Evolutionary conservation across 2,113 vertebrate genomes (phyloP), one percentile per base, ranked within the genome.

Genomic region (Cromileptes altivelis): DNA sequence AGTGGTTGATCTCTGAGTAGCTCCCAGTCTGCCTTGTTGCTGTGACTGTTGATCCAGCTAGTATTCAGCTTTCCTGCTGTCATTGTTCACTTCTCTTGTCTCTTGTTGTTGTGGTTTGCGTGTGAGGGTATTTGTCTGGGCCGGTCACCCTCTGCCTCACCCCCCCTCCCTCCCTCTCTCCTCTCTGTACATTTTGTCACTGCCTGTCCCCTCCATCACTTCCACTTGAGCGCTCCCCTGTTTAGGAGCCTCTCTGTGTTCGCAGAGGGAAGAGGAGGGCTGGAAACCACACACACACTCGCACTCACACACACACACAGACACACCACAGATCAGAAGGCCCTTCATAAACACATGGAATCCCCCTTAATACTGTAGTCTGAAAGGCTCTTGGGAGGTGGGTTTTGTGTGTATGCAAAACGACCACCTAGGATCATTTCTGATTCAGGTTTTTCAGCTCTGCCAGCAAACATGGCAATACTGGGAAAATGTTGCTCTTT

Each of bases 141-240:
- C 93, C 6, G 37, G 78, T 81, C 74, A 83, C 87, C 87, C 83
- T 78, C 84, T 81, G 60, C 71, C 87, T 86, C 70, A 80, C 81
- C 81, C 91, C 80, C 77, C 84, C 81, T 67, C 23, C 53, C 49
- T n/a, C 17, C 37, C 21, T 60, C 65, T 75, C 75, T 80, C 72
- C 71, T 82, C 93, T 91, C 89, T 91, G 93, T 92, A 92, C 83
- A 91, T 92, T 91, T 92, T 91, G 85, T 93, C 89, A 91, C 89
- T 82, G 86, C 81, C 82, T 93, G 90, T 94, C 92, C 90, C 88
- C 90, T 89, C 91, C 84, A 93, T 95, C 93, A 93, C 93, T 96
- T 95, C 93, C 94, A 94, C 92, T 92, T 91, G 88, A 94, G 74
- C 77, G 91, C 86, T 85, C 87, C 92, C 81, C 92, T 90, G 91